Conservation (phyloP, 2,113 vertebrate species). For the Periophthalmus modestus region DNA sequence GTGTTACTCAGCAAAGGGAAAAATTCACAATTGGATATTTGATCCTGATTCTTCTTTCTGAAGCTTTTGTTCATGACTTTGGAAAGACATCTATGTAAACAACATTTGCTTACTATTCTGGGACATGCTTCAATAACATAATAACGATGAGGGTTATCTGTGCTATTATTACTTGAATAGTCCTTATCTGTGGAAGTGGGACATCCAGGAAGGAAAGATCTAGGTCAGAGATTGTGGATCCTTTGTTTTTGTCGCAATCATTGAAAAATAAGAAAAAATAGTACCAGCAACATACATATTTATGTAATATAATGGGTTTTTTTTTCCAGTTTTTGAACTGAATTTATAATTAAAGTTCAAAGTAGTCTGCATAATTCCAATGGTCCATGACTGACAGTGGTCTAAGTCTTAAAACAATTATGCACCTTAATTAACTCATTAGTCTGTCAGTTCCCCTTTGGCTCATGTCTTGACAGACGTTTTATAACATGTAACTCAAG, state of each 20-base stretch:
- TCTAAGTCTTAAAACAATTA: neutral
- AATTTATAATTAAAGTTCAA: neutral
- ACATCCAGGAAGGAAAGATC: conserved; percentile 14
- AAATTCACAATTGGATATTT: conserved; percentile 26
- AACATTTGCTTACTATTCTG: neutral
- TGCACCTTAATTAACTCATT: neutral
- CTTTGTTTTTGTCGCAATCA: neutral
- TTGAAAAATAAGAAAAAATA: neutral
- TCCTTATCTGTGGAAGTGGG: conserved; percentile 26
- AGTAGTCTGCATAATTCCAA: neutral
- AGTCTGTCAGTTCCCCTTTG: neutral
- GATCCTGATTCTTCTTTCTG: neutral
- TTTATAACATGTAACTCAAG: neutral
- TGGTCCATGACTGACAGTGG: neutral
- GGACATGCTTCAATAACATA: neutral
- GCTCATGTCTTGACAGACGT: neutral
- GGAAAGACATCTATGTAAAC: neutral
- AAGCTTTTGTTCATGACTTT: conserved; percentile 1
- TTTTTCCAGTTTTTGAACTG: neutral
- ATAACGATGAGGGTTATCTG: neutral
- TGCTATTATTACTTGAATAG: conserved; percentile 21
- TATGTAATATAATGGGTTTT: neutral
- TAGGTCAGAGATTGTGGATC: neutral
- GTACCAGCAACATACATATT: neutral
- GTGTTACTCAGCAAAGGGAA: conserved; percentile 25